Evolutionary conservation across 2,113 vertebrate genomes (phyloP).

Genomic region (Epinephelus fuscoguttatus): DNA sequence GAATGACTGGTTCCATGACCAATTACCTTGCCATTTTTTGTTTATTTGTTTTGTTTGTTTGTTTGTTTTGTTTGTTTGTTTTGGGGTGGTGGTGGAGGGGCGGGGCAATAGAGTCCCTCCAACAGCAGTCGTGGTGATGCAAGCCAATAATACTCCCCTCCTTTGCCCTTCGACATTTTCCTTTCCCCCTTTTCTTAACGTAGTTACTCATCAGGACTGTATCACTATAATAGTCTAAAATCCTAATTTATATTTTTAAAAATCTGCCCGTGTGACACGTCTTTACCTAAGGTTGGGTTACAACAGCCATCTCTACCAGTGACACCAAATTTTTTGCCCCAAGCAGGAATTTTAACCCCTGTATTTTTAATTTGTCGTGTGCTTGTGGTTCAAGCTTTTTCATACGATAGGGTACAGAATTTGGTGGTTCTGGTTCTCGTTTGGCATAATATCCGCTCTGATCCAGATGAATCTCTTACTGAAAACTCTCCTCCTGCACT

Average conservation of each 20-base stretch:
- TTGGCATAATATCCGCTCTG: neutral
- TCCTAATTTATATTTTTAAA: neutral
- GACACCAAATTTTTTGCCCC: neutral
- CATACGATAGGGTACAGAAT: neutral
- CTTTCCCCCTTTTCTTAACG: neutral
- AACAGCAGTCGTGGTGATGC: slow-evolving; percentile 34
- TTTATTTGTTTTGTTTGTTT: neutral
- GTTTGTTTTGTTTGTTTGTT: too few relatives aligned
- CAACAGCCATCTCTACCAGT: neutral
- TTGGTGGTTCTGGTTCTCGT: neutral
- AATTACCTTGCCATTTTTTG: slow-evolving; percentile 58
- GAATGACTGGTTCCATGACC: slow-evolving; percentile 68
- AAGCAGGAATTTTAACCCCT: neutral
- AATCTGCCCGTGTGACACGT: slow-evolving; percentile 11
- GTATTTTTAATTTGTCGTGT: slow-evolving; percentile 3
- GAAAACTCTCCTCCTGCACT: neutral
- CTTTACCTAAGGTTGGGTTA: slow-evolving; percentile 24
- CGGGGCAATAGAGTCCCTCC: slow-evolving; percentile 28
- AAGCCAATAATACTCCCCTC: slow-evolving; percentile 54
- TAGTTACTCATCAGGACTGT: slow-evolving; percentile 16
- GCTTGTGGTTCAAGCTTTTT: neutral
- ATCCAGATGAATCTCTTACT: neutral
- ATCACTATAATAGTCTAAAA: slow-evolving; percentile 9
- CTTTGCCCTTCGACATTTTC: slow-evolving; percentile 2
- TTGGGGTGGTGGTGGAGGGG: slow-evolving; percentile 8